A percentile compares a stretch with the other conserved stretches of the same genome.
These are phyloP conservation scores for Euproctis similis DNA, from an alignment of 2,888 invertebrate genomes.

Conservation along the genomic window DNA sequence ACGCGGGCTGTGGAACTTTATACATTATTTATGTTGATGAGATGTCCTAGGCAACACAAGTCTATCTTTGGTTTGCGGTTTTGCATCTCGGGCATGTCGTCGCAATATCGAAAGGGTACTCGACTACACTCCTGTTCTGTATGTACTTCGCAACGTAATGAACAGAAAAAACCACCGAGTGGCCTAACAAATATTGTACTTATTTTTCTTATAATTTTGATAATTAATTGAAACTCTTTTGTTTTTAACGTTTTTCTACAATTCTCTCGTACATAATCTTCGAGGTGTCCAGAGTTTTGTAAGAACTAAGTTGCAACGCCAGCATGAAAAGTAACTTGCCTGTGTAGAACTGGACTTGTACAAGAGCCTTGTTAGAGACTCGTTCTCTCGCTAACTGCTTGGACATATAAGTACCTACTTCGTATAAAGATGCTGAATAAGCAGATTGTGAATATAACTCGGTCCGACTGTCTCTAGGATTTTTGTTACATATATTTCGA, in stretches of 20 bases:
- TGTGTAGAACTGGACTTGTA: conserved; percentile 26
- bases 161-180: no score
- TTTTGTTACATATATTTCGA: no score
- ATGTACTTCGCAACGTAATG: conserved; percentile 18
- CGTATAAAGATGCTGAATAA: conserved; percentile 14
- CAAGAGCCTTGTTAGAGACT: conserved; percentile 32
- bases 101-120: conserved; percentile 45
- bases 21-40: conserved; percentile 74
- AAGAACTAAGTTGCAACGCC: conserved; percentile 19
- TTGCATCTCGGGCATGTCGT: conserved; percentile 65
- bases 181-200: no score
- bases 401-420: conserved; percentile 28
- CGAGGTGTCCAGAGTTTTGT: conserved; percentile 11
- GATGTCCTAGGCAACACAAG: conserved; percentile 60
- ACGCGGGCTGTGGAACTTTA: conserved; percentile 46
- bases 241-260: no score
- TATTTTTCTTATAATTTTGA: no score
- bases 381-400: conserved; percentile 21
- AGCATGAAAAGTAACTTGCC: conserved; percentile 28
- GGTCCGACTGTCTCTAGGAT: no score
- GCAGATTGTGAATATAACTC: conserved; percentile 14
- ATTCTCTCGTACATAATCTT: no score
- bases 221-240: no score
- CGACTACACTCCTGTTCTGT: conserved; percentile 16
- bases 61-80: conserved; percentile 61